phyloP scores from a whole-genome alignment of 2,888 invertebrate genomes.

The Phortica magna region DNA sequence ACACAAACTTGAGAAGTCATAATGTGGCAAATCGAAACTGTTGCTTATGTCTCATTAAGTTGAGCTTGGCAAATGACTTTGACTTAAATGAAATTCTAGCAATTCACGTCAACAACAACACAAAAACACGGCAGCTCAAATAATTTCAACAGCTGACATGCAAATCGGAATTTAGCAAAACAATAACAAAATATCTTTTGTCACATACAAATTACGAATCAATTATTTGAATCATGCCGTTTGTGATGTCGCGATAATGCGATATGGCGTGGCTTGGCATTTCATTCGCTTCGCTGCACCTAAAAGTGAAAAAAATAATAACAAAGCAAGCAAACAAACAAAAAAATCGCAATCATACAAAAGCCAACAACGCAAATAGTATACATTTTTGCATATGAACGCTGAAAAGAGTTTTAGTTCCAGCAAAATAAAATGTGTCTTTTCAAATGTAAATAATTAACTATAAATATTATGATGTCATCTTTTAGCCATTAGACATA shows the following conservation, averaged over 20 bases:
- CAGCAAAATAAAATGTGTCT: constrained; percentile 2
- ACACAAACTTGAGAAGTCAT: background rate
- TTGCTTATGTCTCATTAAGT: constrained; percentile 56
- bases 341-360: background rate
- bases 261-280: constrained; percentile 51
- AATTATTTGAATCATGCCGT: constrained; percentile 65
- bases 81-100: constrained; percentile 3
- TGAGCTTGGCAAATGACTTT: constrained; percentile 54
- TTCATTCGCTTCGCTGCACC: constrained; percentile 61
- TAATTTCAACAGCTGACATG: background rate
- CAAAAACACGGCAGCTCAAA: too few species aligned
- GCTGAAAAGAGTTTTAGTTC: background rate
- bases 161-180: constrained; percentile 18
- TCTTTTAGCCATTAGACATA: constrained; percentile 54
- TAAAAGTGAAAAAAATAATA: constrained; percentile 50
- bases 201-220: constrained; percentile 61
- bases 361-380: background rate
- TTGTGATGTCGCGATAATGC: constrained; percentile 41
- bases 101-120: background rate
- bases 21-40: background rate
- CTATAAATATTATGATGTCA: constrained; percentile 58
- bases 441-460: constrained; percentile 34
- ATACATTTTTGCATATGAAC: background rate
- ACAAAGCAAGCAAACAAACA: background rate
- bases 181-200: background rate